Conservation (phyloP, 2,888 invertebrate species). For the Thymelicus lineola region DNA sequence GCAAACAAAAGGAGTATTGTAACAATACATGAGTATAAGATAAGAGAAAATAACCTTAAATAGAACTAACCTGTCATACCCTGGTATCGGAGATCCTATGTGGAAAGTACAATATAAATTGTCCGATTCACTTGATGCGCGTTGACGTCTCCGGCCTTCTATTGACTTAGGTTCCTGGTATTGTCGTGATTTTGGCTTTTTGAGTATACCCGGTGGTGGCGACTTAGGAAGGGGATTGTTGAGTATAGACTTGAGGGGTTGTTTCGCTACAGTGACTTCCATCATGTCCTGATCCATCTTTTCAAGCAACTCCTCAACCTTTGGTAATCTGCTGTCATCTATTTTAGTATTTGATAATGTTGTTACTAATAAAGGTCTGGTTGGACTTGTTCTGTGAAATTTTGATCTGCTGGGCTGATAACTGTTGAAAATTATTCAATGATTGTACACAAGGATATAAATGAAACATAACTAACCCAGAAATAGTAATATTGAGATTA, state of each 20-base stretch:
- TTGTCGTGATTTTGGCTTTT: slow-evolving; percentile 70
- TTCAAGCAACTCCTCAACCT: slow-evolving; percentile 78
- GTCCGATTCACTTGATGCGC: slow-evolving; percentile 81
- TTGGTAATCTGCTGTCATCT: slow-evolving; percentile 72
- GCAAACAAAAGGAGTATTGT: background rate
- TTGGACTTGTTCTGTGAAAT: slow-evolving; percentile 68
- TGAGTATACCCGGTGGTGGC: slow-evolving; percentile 72
- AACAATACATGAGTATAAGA: background rate
- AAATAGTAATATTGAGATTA: background rate
- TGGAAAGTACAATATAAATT: slow-evolving; percentile 67
- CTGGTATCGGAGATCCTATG: slow-evolving; percentile 63
- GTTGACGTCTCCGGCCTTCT: slow-evolving; percentile 75
- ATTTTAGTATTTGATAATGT: slow-evolving; percentile 73
- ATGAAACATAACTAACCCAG: background rate
- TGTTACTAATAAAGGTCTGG: slow-evolving; percentile 68
- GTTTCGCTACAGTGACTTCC: slow-evolving; percentile 68
- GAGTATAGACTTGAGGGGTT: slow-evolving; percentile 79
- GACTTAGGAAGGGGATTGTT: slow-evolving; percentile 73
- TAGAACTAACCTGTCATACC: slow-evolving; percentile 70
- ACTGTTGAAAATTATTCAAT: slow-evolving; percentile 49
- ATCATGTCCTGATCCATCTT: slow-evolving; percentile 76
- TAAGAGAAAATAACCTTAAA: slow-evolving; percentile 21
- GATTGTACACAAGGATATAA: background rate
- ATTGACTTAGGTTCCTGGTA: slow-evolving; percentile 62
- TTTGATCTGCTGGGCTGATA: slow-evolving; percentile 71